Base-by-base conservation (phyloP, 2,113 vertebrate species). In the Gadus macrocephalus region DNA sequence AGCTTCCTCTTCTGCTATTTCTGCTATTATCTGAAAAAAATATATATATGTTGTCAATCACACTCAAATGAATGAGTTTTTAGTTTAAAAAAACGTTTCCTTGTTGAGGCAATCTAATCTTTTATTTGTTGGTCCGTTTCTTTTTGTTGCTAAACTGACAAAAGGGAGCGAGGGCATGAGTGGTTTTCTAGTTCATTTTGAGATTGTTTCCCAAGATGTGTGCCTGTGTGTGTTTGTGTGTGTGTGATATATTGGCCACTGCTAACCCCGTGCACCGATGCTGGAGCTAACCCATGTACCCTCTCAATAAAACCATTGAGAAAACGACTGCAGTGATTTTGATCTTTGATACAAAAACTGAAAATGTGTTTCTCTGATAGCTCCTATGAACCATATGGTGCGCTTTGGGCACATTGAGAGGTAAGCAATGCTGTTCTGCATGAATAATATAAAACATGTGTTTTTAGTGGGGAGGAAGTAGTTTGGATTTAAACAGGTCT, bases 271-370 rank as follows among this genome's bases (percentile, higher is more conserved):
- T 69, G 70, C 58, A 64, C 74, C 60, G 38, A 69, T 60, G 20
- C 77, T 75, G 72, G 28, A 73, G 38, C 72, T 82, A 74, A 79
- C 79, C 72, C 49, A 70, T 75, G 66, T 76, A 77, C 53, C 72
- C 60, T 61, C 71, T 76, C 78, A 82, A 76, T 35, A 27, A 15
- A 62, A 62, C 22, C 25, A 58, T 58, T 58, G 55, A 16, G 16
- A 58, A 58, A 58, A 58, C 55, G 14, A 49, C 42, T 12, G 8
- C 12, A 12, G 42, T 49, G 8, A 6, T 49, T 49, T 49, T 49
- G 42, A 49, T 49, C 12, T 14, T 49, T 49, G 42, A 49, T 49
- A 49, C 8, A 9, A 49, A 9, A 49, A 49, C 12, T 12, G 8
- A 49, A 12, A 49, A 9, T 12, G 42, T 12, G 11, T 49, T 12